Evolutionary conservation across 2,797 vertebrate genomes (phyloP).

Genomic region (Melopsittacus undulatus): DNA sequence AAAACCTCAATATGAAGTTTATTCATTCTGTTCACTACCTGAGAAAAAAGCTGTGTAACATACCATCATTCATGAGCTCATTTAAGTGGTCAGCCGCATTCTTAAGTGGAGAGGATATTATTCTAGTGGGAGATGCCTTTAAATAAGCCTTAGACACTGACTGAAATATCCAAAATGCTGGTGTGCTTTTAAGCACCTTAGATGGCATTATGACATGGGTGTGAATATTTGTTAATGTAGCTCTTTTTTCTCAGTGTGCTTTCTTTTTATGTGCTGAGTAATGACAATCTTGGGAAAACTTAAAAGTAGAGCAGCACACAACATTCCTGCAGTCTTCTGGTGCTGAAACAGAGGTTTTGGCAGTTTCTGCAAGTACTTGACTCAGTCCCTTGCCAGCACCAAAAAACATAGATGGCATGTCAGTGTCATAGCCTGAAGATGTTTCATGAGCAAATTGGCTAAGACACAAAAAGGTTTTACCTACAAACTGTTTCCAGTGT

Average conservation of each 20-base stretch:
- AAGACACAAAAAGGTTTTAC: neutral
- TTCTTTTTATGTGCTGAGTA: neutral
- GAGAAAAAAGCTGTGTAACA: rapidly evolving
- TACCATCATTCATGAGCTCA: neutral
- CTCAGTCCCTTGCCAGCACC: neutral
- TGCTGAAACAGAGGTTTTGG: neutral
- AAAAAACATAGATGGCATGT: neutral
- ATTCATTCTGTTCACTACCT: neutral
- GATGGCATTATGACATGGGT: neutral
- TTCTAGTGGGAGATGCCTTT: neutral
- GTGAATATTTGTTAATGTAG: neutral
- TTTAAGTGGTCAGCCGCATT: neutral
- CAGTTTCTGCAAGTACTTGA: neutral
- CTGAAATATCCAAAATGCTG: neutral
- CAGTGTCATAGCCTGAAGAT: neutral
- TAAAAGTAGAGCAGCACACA: neutral
- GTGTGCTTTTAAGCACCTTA: neutral
- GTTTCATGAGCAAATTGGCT: neutral
- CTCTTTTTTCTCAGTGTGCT: neutral
- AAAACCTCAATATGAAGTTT: neutral
- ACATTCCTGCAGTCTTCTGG: neutral
- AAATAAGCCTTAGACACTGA: neutral
- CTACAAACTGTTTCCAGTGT: neutral
- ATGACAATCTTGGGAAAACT: neutral
- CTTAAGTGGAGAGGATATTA: neutral